Conservation (phyloP, 2,888 invertebrate genomes). For the Pterostichus madidus region DNA sequence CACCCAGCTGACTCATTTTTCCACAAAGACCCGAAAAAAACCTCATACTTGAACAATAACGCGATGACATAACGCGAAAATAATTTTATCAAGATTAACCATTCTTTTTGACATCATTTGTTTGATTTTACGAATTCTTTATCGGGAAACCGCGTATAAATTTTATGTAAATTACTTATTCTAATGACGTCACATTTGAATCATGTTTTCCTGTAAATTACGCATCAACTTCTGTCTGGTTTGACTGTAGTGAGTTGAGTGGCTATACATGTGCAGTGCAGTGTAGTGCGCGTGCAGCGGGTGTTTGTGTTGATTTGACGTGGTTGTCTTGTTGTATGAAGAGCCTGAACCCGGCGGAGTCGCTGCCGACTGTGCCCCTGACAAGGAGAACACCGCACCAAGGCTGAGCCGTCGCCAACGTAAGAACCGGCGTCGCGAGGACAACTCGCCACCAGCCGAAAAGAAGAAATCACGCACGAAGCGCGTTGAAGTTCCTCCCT, state of each 20-base stretch:
- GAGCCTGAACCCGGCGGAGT: conserved; percentile 7
- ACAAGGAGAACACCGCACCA: conserved; percentile 28
- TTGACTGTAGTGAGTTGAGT: background rate
- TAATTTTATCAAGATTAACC: too few species aligned
- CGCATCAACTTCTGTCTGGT: background rate
- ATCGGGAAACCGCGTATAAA: too few species aligned
- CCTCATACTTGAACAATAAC: background rate
- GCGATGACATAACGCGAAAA: background rate
- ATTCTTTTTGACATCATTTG: background rate
- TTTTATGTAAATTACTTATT: too few species aligned
- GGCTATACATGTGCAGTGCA: background rate
- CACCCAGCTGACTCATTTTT: background rate
- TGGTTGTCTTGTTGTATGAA: conserved; percentile 17
- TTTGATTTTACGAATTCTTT: background rate
- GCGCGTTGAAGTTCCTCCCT: conserved; percentile 31
- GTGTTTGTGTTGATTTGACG: conserved; percentile 10
- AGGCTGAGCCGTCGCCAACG: conserved; percentile 76
- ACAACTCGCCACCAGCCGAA: conserved; percentile 71
- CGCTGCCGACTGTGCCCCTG: background rate
- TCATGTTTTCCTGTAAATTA: background rate
- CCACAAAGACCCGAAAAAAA: too few species aligned
- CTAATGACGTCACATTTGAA: background rate
- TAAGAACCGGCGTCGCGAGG: conserved; percentile 77
- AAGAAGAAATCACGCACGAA: conserved; percentile 70
- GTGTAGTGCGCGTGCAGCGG: background rate